These are phyloP conservation scores for Vicugna pacos DNA, from an alignment of 2,113 vertebrate species.

Conservation along the genomic window DNA sequence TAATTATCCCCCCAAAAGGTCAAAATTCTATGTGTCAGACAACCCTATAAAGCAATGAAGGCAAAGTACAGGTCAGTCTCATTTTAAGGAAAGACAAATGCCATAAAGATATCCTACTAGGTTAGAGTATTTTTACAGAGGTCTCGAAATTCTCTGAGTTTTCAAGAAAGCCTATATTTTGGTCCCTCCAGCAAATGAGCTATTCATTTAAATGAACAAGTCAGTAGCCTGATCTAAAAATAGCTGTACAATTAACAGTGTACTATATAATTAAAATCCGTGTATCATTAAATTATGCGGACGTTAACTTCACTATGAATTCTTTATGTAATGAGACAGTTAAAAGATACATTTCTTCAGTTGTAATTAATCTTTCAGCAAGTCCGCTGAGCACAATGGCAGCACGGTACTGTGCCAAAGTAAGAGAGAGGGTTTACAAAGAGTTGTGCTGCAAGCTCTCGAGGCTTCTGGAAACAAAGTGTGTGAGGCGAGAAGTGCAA, in stretches of 20 bases:
- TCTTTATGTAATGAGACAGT: conserved; percentile 84
- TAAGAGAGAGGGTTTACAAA: conserved; percentile 63
- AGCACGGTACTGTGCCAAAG: conserved; percentile 73
- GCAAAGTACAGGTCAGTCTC: background rate
- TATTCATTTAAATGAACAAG: conserved; percentile 77
- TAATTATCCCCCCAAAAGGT: background rate
- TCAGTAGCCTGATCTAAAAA: conserved; percentile 78
- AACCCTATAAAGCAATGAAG: conserved; percentile 19
- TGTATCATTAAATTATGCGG: conserved; percentile 77
- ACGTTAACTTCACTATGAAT: conserved; percentile 81
- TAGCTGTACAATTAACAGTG: conserved; percentile 75
- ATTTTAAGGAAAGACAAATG: conserved; percentile 33
- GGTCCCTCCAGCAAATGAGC: conserved; percentile 56
- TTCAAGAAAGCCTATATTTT: conserved; percentile 65
- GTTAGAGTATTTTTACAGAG: conserved; percentile 38
- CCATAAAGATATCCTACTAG: conserved; percentile 12
- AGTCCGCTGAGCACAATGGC: conserved; percentile 64
- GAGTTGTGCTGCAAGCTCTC: conserved; percentile 58
- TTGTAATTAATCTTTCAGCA: conserved; percentile 81
- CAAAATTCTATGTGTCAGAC: conserved; percentile 40
- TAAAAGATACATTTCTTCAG: conserved; percentile 80
- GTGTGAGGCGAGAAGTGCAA: conserved; percentile 55
- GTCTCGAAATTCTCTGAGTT: conserved; percentile 43
- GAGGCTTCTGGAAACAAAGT: conserved; percentile 71
- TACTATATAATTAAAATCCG: conserved; percentile 77